A percentile compares a stretch with the other conserved stretches of the same genome.
Evolutionary conservation across 2,888 invertebrate genomes (phyloP).

Genomic region (Strigamia maritima): DNA sequence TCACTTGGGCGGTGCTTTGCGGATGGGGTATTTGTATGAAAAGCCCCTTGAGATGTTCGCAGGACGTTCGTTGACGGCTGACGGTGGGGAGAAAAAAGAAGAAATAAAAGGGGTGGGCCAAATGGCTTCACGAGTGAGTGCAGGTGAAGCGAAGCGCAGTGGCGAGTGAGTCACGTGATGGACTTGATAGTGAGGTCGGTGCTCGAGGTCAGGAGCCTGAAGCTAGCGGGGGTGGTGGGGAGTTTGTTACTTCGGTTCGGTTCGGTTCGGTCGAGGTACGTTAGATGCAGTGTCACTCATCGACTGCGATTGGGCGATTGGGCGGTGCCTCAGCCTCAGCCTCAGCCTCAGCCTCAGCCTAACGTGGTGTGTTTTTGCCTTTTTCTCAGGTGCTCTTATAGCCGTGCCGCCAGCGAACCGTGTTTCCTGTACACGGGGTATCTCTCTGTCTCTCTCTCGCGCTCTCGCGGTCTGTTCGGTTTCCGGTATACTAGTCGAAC

Average conservation of each 20-base stretch:
- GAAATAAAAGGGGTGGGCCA: background rate
- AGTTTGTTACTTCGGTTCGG: no score
- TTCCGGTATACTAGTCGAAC: background rate
- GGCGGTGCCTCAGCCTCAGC: slow-evolving; percentile 4
- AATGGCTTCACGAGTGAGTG: background rate
- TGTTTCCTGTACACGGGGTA: background rate
- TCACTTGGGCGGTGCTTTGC: background rate
- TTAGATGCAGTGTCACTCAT: background rate
- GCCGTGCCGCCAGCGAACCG: background rate
- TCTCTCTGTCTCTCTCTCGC: background rate
- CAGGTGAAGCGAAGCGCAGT: slow-evolving; percentile 4
- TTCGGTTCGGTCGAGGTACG: background rate
- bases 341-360: no score
- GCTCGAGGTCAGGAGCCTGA: background rate
- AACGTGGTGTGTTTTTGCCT: background rate
- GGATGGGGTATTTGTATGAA: background rate
- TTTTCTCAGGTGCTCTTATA: slow-evolving; percentile 4
- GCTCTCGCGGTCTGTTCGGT: background rate
- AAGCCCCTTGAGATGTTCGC: background rate
- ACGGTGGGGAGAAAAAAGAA: no score
- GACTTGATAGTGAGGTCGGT: background rate
- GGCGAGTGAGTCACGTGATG: slow-evolving; percentile 4
- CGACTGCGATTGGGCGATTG: background rate
- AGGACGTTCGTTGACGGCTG: background rate
- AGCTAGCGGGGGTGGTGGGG: background rate